Evolutionary conservation across 2,113 vertebrate species (phyloP), one percentile per base, ranked within the genome.

Genomic region (Anarhynchus alexandrinus): DNA sequence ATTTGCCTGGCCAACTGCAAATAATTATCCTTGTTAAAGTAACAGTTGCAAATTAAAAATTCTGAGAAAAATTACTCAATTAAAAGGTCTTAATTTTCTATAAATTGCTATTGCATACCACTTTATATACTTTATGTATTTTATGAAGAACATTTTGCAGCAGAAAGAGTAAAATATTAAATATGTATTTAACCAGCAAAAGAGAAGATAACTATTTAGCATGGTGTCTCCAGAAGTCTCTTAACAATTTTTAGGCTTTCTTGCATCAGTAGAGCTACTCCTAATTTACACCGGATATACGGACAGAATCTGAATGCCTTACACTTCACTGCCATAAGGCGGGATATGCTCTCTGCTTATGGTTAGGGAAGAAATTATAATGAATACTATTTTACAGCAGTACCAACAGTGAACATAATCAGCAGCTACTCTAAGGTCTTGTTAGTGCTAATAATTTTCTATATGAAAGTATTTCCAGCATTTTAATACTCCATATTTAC

Each of bases 301-400:
- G 19, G 69, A 67, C 36, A 86, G 81, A 89, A 93, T 36, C 43
- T 80, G 36, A 62, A 65, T n/a, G 59, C 40, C n/a, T 82, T 73
- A 34, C 10, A 26, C 34, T 73, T 72, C 2, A 0, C 25, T n/a
- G 52, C 27, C 1, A 0, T 74, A 27, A 52, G 32, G 61, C 42
- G 2, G 1, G 43, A 76, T 83, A 29, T 79, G 43, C 54, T 73
- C 34, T 45, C 34, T 62, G 42, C 38, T 65, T 93, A 26, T 69
- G 25, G 26, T 21, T 38, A 90, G 49, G 22, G 54, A 73, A 47
- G 42, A 82, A 83, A 74, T 65, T 47, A 30, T 22, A 65, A 82
- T 29, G 5, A 52, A 30, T 77, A 45, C 8, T n/a, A 49, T 65
- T 81, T 84, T 38, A 80, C 30, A 85, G 17, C n/a, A 47, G 20